Conservation (phyloP, 2,113 vertebrate genomes). For the Gymnobelideus leadbeateri region DNA sequence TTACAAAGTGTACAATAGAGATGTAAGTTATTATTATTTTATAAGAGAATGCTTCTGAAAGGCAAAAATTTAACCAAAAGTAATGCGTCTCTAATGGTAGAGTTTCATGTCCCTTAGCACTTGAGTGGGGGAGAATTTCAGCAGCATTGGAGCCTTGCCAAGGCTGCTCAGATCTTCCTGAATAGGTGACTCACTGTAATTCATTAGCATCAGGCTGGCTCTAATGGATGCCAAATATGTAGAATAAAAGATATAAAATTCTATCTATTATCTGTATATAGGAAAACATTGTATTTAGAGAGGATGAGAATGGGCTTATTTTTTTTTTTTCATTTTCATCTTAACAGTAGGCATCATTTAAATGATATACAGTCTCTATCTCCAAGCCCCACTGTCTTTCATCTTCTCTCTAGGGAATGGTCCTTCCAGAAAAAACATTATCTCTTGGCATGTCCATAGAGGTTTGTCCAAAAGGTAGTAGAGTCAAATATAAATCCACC, state of each 20-base stretch:
- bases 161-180: constrained; percentile 53
- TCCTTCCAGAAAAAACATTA: constrained; percentile 59
- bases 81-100: constrained; percentile 58
- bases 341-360: constrained; percentile 36
- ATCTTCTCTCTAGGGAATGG: constrained; percentile 38
- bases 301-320: constrained; percentile 58
- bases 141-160: constrained; percentile 50
- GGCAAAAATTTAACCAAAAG: not conserved
- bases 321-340: constrained; percentile 54
- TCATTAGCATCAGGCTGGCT: constrained; percentile 71
- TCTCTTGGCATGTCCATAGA: constrained; percentile 41
- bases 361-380: not conserved
- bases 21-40: not conserved
- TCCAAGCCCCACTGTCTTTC: constrained; percentile 23
- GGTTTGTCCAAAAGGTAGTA: constrained; percentile 65
- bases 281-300: constrained; percentile 57
- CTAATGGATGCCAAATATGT: constrained; percentile 8
- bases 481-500: constrained; percentile 73
- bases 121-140: constrained; percentile 64
- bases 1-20: not conserved
- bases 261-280: constrained; percentile 62
- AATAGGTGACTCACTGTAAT: constrained; percentile 66
- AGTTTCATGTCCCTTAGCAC: constrained; percentile 61
- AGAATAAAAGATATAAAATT: constrained; percentile 72
- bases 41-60: not conserved